Base-by-base conservation (phyloP, 2,113 vertebrate genomes). In the Pedetes capensis region DNA sequence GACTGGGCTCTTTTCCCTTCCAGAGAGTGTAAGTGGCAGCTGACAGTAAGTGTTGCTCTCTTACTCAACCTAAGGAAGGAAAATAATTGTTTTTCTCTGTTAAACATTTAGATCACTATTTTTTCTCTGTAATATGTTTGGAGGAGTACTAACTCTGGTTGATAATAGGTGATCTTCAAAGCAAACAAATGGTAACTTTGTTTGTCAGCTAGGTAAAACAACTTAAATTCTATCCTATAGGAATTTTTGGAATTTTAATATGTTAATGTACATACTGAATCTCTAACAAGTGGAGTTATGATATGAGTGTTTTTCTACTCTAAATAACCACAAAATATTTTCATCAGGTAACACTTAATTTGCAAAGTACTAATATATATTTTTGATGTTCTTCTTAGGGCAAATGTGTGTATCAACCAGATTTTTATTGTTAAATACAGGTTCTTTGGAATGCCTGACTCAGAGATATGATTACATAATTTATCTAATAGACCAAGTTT, bases 341-440 rank as follows among this genome's bases (percentile, higher is more conserved):
- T 83, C 53, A 0, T 68, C 91, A 81, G 44, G 27, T 80, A 94
- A 84, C 81, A 69, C 10, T 20, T 51, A 69, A 78, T 78, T 84
- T 95, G 18, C 13, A 47, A 86, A 92, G 79, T 39, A 75, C 17
- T 66, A 47, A 85, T 76, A 39, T 6, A 83, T 27, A 79, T 64
- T 82, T n/a, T 75, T 55, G 13, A 74, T 64, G 32, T 0, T 59
- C 20, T 85, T 76, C 42, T 93, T 3, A 5, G 27, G 20, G 22
- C 69, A 93, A 74, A 72, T 42, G n/a, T 88, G 5, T 75, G 18
- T 84, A 75, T 82, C 8, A 32, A 75, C 16, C 53, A 69, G 47
- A 87, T 81, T 96, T 89, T 95, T 87, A 86, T 85, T 89, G 94
- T 96, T 96, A 92, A 93, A 93, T 90, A 44, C 29, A 74, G 78